Percentiles rank a stretch among this genome's conserved stretches.
phyloP scores from a whole-genome alignment of 2,797 vertebrate genomes.

The Cirrhinus molitorella region DNA sequence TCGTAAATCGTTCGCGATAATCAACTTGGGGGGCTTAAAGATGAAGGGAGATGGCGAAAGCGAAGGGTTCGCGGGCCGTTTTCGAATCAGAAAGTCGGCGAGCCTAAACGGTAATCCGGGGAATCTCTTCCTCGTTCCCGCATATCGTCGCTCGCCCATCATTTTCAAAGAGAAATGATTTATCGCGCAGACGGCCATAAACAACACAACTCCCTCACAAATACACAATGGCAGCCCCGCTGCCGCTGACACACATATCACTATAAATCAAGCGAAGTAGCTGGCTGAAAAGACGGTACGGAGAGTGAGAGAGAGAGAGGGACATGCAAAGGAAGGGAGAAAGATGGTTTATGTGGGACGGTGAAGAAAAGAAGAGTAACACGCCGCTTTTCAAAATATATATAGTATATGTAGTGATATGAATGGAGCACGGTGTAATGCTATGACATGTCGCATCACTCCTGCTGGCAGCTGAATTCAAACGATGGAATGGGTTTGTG shows the following conservation, averaged over 20 bases:
- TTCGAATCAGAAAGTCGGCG: constrained; percentile 42
- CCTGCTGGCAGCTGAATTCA: constrained; percentile 76
- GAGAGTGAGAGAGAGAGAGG: constrained; percentile 63
- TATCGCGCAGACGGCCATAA: constrained; percentile 90
- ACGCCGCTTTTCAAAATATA: constrained; percentile 73
- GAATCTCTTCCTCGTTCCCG: constrained; percentile 77
- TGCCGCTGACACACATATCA: constrained; percentile 93
- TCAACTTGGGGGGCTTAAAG: constrained; percentile 74
- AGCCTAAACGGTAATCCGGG: constrained; percentile 57
- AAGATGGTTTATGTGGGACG: constrained; percentile 69
- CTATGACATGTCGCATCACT: constrained; percentile 79
- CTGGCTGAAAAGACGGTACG: constrained; percentile 74
- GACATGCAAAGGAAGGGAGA: constrained; percentile 68
- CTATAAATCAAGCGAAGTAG: constrained; percentile 94
- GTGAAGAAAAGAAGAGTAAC: constrained; percentile 75
- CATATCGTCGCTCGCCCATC: constrained; percentile 88
- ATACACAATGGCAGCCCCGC: constrained; percentile 92
- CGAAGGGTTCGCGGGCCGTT: constrained; percentile 35
- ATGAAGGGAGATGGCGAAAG: constrained; percentile 47
- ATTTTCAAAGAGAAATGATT: constrained; percentile 91
- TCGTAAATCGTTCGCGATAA: constrained; percentile 82
- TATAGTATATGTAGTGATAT: constrained; percentile 69
- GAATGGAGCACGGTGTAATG: constrained; percentile 56
- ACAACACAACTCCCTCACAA: constrained; percentile 94
- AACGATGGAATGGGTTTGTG: constrained; percentile 85